These are phyloP conservation scores for Listronotus oregonensis DNA, from an alignment of 1,140 invertebrate species.

Conservation along the genomic window DNA sequence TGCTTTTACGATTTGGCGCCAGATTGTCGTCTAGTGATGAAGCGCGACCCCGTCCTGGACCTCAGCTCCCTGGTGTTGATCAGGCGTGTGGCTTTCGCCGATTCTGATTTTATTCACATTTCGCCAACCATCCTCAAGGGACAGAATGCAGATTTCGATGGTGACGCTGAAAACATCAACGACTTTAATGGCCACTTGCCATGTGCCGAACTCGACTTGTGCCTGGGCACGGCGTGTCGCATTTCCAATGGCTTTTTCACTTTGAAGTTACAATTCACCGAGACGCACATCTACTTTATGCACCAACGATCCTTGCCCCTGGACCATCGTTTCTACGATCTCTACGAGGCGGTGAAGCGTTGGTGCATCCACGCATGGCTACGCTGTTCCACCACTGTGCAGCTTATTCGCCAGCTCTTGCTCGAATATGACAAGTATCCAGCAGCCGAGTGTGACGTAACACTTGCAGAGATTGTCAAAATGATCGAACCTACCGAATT, in stretches of 20 bases:
- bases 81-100: neutral
- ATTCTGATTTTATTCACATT: slow-evolving; percentile 1
- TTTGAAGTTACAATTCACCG: slow-evolving; percentile 1
- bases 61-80: slow-evolving; percentile 1
- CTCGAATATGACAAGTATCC: slow-evolving; percentile 1
- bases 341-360: slow-evolving; percentile 1
- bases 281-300: slow-evolving; percentile 1
- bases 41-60: slow-evolving; percentile 1
- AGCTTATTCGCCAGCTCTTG: slow-evolving; percentile 1
- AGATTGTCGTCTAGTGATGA: slow-evolving; percentile 1
- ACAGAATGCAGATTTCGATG: slow-evolving; percentile 1
- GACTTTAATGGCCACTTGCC: slow-evolving; percentile 1
- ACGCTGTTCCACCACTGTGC: slow-evolving; percentile 1
- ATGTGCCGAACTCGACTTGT: slow-evolving; percentile 1
- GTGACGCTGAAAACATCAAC: slow-evolving; percentile 1
- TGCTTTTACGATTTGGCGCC: slow-evolving; percentile 1
- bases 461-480: slow-evolving; percentile 1
- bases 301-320: neutral
- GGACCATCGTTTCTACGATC: slow-evolving; percentile 1
- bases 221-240: neutral
- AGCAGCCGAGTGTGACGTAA: slow-evolving; percentile 1
- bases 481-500: neutral
- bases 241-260: slow-evolving; percentile 1
- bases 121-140: slow-evolving; percentile 1
- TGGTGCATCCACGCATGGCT: slow-evolving; percentile 1